Evolutionary conservation across 2,113 vertebrate genomes (phyloP).

Genomic region (Entosphenus tridentatus): DNA sequence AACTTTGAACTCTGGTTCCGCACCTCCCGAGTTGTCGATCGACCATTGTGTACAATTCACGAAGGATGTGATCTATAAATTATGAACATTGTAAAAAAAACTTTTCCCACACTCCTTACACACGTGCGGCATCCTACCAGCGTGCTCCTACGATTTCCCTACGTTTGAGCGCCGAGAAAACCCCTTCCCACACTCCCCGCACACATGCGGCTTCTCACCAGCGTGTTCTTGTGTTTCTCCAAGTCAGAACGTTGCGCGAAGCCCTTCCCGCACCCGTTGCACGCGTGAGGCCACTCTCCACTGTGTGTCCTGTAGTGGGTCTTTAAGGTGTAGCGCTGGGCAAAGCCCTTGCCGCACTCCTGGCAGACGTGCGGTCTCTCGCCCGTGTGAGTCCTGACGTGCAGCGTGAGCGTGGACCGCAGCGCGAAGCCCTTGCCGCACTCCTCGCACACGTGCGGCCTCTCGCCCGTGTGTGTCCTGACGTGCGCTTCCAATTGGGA

Average conservation of each 20-base stretch:
- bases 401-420: background rate
- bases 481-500: slow-evolving; percentile 56
- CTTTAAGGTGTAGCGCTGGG: slow-evolving; percentile 5
- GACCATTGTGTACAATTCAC: too few species aligned
- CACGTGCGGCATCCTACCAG: too few species aligned
- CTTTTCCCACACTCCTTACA: too few species aligned
- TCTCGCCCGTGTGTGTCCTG: slow-evolving; percentile 43
- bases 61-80: too few species aligned
- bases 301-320: slow-evolving; percentile 27
- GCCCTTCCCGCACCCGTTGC: slow-evolving; percentile 4
- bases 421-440: slow-evolving; percentile 15
- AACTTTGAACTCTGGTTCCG: too few species aligned
- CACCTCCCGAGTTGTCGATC: too few species aligned
- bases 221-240: background rate
- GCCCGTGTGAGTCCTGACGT: background rate
- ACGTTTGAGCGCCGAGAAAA: background rate
- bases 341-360: background rate
- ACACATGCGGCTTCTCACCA: background rate
- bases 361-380: background rate
- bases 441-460: slow-evolving; percentile 37
- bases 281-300: slow-evolving; percentile 1
- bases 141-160: too few species aligned
- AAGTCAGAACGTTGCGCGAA: background rate
- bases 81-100: too few species aligned
- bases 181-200: slow-evolving; percentile 1